These are phyloP conservation scores for Dermatophagoides farinae DNA, from an alignment of 1,140 invertebrate genomes.

Conservation along the genomic window DNA sequence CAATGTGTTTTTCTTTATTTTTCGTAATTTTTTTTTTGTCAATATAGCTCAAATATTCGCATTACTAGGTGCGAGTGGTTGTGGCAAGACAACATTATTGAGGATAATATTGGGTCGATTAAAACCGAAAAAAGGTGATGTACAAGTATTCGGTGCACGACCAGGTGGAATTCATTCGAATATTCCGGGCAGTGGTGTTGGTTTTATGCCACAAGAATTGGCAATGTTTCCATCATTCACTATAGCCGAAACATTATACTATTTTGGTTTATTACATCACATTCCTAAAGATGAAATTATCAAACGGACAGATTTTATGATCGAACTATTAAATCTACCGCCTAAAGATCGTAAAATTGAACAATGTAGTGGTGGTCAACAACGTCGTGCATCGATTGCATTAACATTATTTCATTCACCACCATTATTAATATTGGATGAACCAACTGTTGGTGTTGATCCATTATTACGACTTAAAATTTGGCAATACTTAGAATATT, in stretches of 20 bases:
- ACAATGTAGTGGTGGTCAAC: conserved; percentile 58
- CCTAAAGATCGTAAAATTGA: background rate
- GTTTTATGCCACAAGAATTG: conserved; percentile 30
- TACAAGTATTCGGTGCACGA: conserved; percentile 8
- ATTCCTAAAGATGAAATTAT: conserved; percentile 20
- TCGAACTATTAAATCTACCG: conserved; percentile 15
- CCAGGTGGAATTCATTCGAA: background rate
- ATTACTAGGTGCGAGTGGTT: conserved; percentile 17
- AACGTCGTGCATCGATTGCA: conserved; percentile 71
- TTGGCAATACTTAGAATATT: conserved; percentile 25
- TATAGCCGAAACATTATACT: conserved; percentile 25
- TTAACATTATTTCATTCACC: conserved; percentile 79
- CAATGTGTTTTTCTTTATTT: no score
- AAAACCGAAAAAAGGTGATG: conserved; percentile 5
- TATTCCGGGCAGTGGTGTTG: conserved; percentile 26
- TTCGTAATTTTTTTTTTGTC: background rate
- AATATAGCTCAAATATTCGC: conserved; percentile 8
- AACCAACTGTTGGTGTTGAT: conserved; percentile 30
- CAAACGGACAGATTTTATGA: conserved; percentile 13
- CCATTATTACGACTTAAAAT: conserved; percentile 23
- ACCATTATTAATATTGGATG: conserved; percentile 28
- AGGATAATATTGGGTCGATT: conserved; percentile 12
- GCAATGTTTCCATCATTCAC: conserved; percentile 26
- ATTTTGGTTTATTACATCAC: conserved; percentile 25
- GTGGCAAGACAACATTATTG: conserved; percentile 17